Conservation (phyloP, 1,140 invertebrate species). For the Aphelenchoides fujianensis region DNA sequence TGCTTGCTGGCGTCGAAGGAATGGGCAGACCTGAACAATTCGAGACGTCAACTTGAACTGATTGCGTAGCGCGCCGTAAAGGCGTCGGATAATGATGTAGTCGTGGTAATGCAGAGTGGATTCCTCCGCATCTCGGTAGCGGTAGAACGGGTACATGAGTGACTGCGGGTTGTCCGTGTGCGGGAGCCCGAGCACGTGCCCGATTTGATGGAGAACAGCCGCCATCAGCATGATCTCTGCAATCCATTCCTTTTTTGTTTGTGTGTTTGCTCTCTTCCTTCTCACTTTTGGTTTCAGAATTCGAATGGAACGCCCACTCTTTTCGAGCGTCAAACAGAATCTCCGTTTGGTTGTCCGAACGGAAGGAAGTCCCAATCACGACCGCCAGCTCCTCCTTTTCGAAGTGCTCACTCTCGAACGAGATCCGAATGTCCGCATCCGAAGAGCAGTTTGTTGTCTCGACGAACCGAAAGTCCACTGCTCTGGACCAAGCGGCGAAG, state of each 20-base stretch:
- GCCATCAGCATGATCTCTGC: conserved; percentile 3
- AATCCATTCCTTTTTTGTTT: neutral
- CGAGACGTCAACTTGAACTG: neutral
- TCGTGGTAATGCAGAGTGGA: conserved; percentile 3
- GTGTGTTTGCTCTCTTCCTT: neutral
- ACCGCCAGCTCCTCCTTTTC: neutral
- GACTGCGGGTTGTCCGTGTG: conserved; percentile 3
- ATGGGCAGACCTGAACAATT: neutral
- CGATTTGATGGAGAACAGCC: conserved; percentile 14
- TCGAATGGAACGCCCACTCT: conserved; percentile 7
- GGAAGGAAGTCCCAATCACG: neutral
- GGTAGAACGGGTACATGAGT: conserved; percentile 20
- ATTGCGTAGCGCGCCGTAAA: neutral
- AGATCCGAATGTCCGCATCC: conserved; percentile 11
- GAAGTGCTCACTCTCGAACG: neutral
- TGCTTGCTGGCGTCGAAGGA: no score
- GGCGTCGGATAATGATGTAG: neutral
- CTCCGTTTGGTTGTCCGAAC: neutral
- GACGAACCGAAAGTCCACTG: neutral
- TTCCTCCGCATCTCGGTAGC: neutral
- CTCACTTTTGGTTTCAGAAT: neutral
- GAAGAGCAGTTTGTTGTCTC: neutral
- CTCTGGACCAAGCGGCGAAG: neutral
- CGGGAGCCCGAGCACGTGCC: conserved; percentile 2
- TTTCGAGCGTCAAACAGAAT: neutral